Evolutionary conservation across 2,888 invertebrate species (phyloP), one percentile per base, ranked within the genome.

Genomic region (Heliconius ismenius): DNA sequence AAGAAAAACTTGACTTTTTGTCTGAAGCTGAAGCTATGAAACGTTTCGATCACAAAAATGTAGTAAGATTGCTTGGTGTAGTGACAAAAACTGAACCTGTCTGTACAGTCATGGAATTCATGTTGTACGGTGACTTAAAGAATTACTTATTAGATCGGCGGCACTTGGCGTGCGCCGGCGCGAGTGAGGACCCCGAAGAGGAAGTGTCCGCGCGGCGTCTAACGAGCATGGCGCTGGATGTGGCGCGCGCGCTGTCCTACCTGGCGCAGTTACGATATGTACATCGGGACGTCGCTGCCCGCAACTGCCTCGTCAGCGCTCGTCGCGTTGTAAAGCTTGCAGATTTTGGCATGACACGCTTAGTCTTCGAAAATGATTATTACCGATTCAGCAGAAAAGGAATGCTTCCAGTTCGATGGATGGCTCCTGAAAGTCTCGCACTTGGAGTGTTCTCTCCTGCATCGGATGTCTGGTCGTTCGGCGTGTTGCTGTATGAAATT

Each of bases 21-120:
- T 97, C 98, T 74, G 98, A 98, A 89, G 98, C 98, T 2, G 98
- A 98, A 88, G 97, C 98, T 32, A 98, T 98, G 98, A 98, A 98
- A 87, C 95, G 97, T 69, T 98, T 98, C 89, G 97, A 98, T 76
- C 98, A 98, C 88, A 96, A 96, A 84, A 98, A 98, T 88, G 97
- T 98, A 75, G 96, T 98, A 21, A 96, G 96, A 82, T 92, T 98
- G 49, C 91, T 98, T 28, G 98, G 97, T 1, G 98, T 98, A 18
- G 97, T 98, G 83, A 97, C 98, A 1, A 96, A 97, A 85, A 96
- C 95, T 67, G 98, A 98, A 84, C 98, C 98, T 0, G 97, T 98
- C 67, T 97, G 97, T 86, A 97, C 97, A 0, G 96, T 98, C 21
- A 98, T 98, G 98, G 98, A 98, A 89, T 98, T 98, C 86, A 97